Base-by-base conservation (phyloP, 1,140 invertebrate genomes). In the Caenorhabditis remanei region DNA sequence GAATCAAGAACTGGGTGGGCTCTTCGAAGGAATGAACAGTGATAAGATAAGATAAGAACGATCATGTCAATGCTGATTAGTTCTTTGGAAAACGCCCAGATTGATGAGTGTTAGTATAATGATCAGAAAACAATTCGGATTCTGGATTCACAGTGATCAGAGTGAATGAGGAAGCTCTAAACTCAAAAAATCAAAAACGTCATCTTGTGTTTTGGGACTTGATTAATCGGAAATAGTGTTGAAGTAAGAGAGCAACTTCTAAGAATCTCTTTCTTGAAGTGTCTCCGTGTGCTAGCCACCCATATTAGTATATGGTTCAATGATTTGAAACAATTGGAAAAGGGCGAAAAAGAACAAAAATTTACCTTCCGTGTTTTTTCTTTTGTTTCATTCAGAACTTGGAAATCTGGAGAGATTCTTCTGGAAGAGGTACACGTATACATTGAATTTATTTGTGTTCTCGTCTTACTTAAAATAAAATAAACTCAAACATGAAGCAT, bases 291-390 rank as follows among this genome's bases (percentile, higher is more conserved):
- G 71, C 71, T n/a, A 48, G 71, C 71, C 71, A 79, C 71, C 46
- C n/a, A 24, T 50, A 79, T 79, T 79, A 79, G 71, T 50, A 41
- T 40, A 79, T 46, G 71, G 71, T 79, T 79, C 71, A 41, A 24
- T n/a, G 71, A 79, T 79, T 79, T 79, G 71, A 79, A 79, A 79
- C 71, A 79, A 79, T 16, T 79, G 71, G 14, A 9, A 50, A 21
- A 1, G n/a, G 13, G 11, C 14, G 41, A 50, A 50, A 41, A 50
- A 50, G n/a, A 48, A 50, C 16, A 50, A 79, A 50, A 24, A 79
- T 21, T 50, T 79, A 50, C 71, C 43, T 79, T 50, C 71, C 71
- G 32, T 79, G 71, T 71, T 67, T 32, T 24, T 50, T 79, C 71
- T 79, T 79, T 79, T 48, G 61, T 65, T 65, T 43, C 65, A 32